Percentiles rank a stretch among this genome's conserved stretches.
Evolutionary conservation across 2,888 invertebrate species (phyloP).

Genomic region (Zhuqinia jingwanae): DNA sequence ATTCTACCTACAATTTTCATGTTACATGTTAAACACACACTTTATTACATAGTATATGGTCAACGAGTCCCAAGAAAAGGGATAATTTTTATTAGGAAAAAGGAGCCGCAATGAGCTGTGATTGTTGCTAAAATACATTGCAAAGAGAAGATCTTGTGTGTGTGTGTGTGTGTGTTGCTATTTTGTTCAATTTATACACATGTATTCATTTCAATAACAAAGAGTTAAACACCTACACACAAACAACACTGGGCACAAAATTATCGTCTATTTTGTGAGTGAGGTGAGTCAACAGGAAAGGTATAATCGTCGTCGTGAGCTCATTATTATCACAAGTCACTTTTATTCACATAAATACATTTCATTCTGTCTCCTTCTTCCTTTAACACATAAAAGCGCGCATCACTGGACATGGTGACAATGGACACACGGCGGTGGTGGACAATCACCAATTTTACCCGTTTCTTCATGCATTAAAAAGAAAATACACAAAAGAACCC

Average conservation of each 20-base stretch:
- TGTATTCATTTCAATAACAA: constrained; percentile 52
- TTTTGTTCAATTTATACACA: constrained; percentile 10
- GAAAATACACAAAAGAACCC: constrained; percentile 27
- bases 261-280: no score
- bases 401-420: constrained; percentile 63
- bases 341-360: constrained; percentile 19
- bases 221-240: constrained; percentile 62
- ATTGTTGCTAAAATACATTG: constrained; percentile 5
- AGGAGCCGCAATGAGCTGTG: constrained; percentile 37
- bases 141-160: background rate
- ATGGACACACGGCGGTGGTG: constrained; percentile 37
- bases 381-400: constrained; percentile 22
- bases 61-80: constrained; percentile 10
- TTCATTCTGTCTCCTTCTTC: background rate
- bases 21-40: constrained; percentile 22
- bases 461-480: constrained; percentile 48
- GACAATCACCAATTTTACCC: constrained; percentile 66
- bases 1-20: background rate
- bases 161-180: no score
- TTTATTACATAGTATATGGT: background rate
- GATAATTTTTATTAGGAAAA: constrained; percentile 52
- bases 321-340: constrained; percentile 48
- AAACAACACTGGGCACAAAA: background rate
- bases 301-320: background rate
- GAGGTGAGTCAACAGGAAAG: no score